phyloP scores from a whole-genome alignment of 2,888 invertebrate species.

The Elmis aenea region DNA sequence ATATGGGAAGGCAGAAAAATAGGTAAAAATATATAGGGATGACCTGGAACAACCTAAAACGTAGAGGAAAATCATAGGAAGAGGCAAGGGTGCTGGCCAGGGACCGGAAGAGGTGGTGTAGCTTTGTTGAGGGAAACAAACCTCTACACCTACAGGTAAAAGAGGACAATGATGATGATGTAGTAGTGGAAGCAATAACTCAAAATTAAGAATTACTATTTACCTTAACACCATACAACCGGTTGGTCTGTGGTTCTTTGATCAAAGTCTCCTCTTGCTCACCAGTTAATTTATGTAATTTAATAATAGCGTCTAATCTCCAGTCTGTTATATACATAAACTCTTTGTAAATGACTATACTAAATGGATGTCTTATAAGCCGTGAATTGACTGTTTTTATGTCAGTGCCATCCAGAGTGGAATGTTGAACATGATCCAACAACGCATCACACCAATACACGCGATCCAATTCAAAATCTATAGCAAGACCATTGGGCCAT shows the following conservation, averaged over 20 bases:
- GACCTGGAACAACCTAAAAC: no score
- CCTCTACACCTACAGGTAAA: no score
- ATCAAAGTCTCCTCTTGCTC: constrained; percentile 82
- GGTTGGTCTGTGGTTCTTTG: constrained; percentile 82
- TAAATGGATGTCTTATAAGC: constrained; percentile 85
- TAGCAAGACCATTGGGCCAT: constrained; percentile 96
- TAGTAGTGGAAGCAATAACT: background rate
- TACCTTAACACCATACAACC: constrained; percentile 84
- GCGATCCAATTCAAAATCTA: constrained; percentile 82
- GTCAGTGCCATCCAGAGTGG: constrained; percentile 85
- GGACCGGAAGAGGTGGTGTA: no score
- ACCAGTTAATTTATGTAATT: constrained; percentile 83
- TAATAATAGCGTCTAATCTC: constrained; percentile 89
- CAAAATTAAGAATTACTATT: constrained; percentile 7
- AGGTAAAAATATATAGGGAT: no score
- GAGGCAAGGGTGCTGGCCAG: no score
- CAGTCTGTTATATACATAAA: constrained; percentile 98
- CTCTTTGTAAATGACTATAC: constrained; percentile 82
- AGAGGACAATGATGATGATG: no score
- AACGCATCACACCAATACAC: constrained; percentile 97
- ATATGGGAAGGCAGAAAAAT: no score
- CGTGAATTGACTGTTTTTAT: constrained; percentile 84
- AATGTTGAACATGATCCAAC: constrained; percentile 92
- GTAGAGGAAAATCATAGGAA: background rate
- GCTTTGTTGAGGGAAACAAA: no score